These are phyloP conservation scores for Eupithecia exiguata DNA, from an alignment of 2,888 invertebrate species.

Conservation along the genomic window DNA sequence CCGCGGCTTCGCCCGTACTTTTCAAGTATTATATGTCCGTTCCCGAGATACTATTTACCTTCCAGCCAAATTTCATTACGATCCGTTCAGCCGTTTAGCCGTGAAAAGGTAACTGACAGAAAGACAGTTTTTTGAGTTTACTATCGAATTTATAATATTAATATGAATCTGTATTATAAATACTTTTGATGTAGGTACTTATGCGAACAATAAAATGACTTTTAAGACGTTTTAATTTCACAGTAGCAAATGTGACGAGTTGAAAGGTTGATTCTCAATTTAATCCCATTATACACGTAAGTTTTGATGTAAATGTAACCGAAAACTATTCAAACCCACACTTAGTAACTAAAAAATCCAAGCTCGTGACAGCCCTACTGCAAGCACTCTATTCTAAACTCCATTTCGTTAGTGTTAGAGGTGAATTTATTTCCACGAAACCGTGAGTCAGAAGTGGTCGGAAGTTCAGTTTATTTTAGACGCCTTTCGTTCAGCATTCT, in stretches of 20 bases:
- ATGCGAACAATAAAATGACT: too few species aligned
- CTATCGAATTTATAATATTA: too few species aligned
- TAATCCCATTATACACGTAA: neutral
- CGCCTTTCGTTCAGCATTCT: conserved; percentile 34
- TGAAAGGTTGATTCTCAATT: neutral
- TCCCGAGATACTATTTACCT: too few species aligned
- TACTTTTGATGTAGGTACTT: too few species aligned
- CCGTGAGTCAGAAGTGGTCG: conserved; percentile 47
- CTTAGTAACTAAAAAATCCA: neutral
- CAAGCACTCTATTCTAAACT: conserved; percentile 44
- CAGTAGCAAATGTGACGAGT: neutral
- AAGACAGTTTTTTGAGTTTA: too few species aligned
- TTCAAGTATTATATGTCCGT: too few species aligned
- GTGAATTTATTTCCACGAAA: conserved; percentile 42
- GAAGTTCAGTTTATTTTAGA: conserved; percentile 45
- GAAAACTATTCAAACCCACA: neutral
- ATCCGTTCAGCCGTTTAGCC: too few species aligned
- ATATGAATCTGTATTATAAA: too few species aligned
- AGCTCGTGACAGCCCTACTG: conserved; percentile 44
- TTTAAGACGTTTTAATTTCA: neutral
- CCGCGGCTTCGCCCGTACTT: too few species aligned
- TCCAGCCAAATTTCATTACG: too few species aligned
- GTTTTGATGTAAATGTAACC: neutral
- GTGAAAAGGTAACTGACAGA: too few species aligned
- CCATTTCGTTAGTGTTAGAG: conserved; percentile 39